A percentile compares a stretch with the other conserved stretches of the same genome.
phyloP scores from a whole-genome alignment of 1,140 invertebrate genomes.

The Plectrocnemia conspersa region DNA sequence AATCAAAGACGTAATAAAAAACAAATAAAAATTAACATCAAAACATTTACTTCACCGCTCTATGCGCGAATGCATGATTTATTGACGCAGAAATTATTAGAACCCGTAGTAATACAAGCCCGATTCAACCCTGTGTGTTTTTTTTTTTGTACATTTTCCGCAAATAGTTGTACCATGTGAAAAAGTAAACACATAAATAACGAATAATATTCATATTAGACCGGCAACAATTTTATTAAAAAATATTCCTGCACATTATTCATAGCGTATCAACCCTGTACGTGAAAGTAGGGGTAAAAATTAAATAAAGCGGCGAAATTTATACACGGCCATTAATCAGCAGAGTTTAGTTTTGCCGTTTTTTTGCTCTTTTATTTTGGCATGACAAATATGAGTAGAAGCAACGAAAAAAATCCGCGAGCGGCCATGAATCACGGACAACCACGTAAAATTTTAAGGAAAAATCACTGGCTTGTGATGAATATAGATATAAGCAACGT shows the following conservation, averaged over 20 bases:
- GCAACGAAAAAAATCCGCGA: slow-evolving; percentile 1
- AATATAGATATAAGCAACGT: no score
- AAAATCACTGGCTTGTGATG: no score
- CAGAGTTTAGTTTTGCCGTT: slow-evolving; percentile 11
- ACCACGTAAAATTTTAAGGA: neutral
- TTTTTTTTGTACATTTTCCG: neutral
- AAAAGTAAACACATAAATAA: neutral
- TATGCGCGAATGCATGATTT: no score
- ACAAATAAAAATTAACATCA: no score
- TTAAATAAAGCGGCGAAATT: slow-evolving; percentile 18
- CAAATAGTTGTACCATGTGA: neutral
- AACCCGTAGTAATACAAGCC: neutral
- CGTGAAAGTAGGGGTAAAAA: slow-evolving; percentile 5
- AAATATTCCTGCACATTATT: neutral
- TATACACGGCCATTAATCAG: slow-evolving; percentile 13
- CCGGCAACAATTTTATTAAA: neutral
- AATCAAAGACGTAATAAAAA: no score
- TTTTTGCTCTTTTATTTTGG: no score
- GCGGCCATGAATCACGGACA: slow-evolving; percentile 15
- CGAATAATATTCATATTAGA: no score
- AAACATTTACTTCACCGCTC: no score
- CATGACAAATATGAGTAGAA: slow-evolving; percentile 20
- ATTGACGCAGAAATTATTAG: neutral
- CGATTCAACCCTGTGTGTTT: neutral
- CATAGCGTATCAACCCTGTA: neutral